Conservation (phyloP, 2,113 vertebrate genomes). For the Eudorcas thomsonii region DNA sequence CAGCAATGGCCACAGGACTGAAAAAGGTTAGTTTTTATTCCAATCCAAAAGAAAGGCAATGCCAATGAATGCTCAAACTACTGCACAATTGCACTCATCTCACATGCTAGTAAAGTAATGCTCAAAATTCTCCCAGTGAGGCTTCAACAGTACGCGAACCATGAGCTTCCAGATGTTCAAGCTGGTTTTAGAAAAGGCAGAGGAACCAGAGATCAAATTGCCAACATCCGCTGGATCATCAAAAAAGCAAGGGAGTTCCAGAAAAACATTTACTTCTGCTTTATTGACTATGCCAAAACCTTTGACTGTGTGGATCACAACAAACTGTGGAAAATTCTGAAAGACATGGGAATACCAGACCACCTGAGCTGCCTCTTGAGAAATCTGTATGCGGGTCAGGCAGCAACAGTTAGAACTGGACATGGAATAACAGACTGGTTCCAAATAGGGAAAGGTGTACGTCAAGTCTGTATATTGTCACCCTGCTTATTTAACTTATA, state of each 20-base stretch:
- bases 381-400: not conserved
- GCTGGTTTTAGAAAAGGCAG: not conserved
- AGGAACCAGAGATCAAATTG: not conserved
- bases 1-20: not conserved
- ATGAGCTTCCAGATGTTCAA: not conserved
- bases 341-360: not conserved
- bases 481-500: not conserved
- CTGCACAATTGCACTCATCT: not conserved
- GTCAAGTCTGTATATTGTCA: not conserved
- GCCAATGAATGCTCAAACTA: not conserved
- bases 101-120: not conserved
- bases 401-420: not conserved
- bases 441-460: rapidly evolving
- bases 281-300: not conserved
- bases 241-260: rapidly evolving
- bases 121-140: not conserved
- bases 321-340: not conserved
- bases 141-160: not conserved
- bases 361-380: not conserved
- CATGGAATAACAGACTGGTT: not conserved
- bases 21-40: not conserved
- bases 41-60: not conserved
- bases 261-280: not conserved
- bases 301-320: not conserved
- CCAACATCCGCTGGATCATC: rapidly evolving